Percentiles rank a stretch among this genome's conserved stretches.
Evolutionary conservation across 2,888 invertebrate genomes (phyloP).

Genomic region (Blastobasis lacticolella): DNA sequence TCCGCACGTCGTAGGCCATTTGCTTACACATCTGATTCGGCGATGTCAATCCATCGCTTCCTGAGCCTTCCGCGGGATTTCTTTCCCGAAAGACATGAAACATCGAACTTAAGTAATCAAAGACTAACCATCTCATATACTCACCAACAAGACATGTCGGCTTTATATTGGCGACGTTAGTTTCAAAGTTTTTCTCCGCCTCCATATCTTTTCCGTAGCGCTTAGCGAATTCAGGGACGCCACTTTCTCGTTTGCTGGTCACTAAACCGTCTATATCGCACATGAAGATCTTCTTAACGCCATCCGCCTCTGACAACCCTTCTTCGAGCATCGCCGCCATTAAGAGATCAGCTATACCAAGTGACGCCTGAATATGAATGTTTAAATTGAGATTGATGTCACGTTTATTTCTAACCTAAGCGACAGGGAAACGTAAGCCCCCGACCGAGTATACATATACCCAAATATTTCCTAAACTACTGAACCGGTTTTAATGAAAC

Average conservation of each 20-base stretch:
- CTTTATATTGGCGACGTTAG: conserved; percentile 83
- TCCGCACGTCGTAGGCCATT: too few relatives aligned
- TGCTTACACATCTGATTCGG: too few relatives aligned
- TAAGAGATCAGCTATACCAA: conserved; percentile 90
- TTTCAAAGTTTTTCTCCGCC: conserved; percentile 81
- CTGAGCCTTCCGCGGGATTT: too few relatives aligned
- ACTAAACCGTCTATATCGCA: conserved; percentile 92
- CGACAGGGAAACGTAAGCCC: too few relatives aligned
- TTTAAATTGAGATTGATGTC: too few relatives aligned
- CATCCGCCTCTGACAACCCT: conserved; percentile 73
- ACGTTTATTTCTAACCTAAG: too few relatives aligned
- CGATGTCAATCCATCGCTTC: too few relatives aligned
- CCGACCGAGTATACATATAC: too few relatives aligned
- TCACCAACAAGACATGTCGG: conserved; percentile 88
- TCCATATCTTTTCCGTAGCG: conserved; percentile 81
- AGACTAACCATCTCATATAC: conserved; percentile 11
- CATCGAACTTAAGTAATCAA: not conserved
- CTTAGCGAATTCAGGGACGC: conserved; percentile 76
- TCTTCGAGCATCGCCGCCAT: conserved; percentile 87
- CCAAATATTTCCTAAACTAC: too few relatives aligned
- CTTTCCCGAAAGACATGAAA: not conserved
- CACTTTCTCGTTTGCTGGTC: conserved; percentile 74
- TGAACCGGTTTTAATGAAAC: too few relatives aligned
- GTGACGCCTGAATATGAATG: conserved; percentile 77
- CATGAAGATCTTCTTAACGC: conserved; percentile 89